phyloP scores from a whole-genome alignment of 2,797 vertebrate genomes.

The Tarsius wallacei region DNA sequence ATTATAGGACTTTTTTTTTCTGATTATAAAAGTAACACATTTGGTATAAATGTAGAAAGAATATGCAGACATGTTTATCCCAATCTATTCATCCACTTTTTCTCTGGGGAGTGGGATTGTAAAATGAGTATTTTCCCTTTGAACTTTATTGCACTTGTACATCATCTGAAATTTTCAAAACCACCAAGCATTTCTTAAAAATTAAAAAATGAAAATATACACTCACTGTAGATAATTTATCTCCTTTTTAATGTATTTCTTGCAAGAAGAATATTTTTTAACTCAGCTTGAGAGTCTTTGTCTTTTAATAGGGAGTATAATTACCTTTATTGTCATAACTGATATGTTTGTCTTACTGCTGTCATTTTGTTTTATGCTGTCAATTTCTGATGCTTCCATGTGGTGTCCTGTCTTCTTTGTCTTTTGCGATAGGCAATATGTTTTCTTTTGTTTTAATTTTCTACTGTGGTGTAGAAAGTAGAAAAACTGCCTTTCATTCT shows the following conservation, averaged over 20 bases:
- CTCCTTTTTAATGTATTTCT: neutral
- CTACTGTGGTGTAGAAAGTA: conserved; percentile 38
- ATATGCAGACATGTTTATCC: neutral
- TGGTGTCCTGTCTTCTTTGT: conserved; percentile 20
- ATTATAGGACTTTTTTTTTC: neutral
- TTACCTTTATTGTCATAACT: conserved; percentile 59
- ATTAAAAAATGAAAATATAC: neutral
- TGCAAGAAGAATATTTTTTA: neutral
- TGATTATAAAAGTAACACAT: conserved; percentile 39
- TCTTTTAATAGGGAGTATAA: conserved; percentile 65
- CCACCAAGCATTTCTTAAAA: neutral
- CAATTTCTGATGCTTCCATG: neutral
- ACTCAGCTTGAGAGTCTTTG: neutral
- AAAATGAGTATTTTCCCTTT: conserved; percentile 1
- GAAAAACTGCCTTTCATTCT: conserved; percentile 46
- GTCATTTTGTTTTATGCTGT: conserved; percentile 45
- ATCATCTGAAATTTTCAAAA: conserved; percentile 41
- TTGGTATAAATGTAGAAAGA: neutral
- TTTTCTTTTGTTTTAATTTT: conserved; percentile 71
- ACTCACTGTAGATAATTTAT: neutral
- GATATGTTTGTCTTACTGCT: conserved; percentile 27
- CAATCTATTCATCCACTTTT: neutral
- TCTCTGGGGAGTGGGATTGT: neutral
- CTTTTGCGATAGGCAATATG: conserved; percentile 14
- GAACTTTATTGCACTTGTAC: neutral